Evolutionary conservation across 2,113 vertebrate species (phyloP).

Genomic region (Silurus asotus): DNA sequence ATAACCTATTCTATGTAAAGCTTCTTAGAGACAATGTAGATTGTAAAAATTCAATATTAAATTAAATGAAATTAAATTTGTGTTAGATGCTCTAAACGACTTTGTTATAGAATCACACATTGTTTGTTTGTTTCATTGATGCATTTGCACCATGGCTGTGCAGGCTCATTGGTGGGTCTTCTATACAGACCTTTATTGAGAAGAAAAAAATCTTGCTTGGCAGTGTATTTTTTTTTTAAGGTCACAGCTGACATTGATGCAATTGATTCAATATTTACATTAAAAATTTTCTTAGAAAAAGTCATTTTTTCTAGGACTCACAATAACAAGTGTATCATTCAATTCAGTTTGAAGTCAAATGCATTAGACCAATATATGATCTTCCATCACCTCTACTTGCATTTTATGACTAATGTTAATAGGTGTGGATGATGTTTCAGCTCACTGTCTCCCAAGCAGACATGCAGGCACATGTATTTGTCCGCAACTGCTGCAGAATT

Average conservation of each 20-base stretch:
- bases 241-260: neutral
- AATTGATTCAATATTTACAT: neutral
- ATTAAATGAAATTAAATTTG: too few species aligned
- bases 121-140: neutral
- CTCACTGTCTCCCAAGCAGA: neutral
- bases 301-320: neutral
- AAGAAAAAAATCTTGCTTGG: neutral
- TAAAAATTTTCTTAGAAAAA: neutral
- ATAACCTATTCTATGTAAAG: too few species aligned
- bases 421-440: neutral
- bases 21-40: too few species aligned
- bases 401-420: neutral
- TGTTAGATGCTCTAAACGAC: neutral
- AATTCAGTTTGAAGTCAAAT: neutral
- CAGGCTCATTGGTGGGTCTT: neutral
- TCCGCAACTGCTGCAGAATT: neutral
- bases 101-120: neutral
- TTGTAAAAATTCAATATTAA: too few species aligned
- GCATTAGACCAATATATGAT: neutral
- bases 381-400: neutral
- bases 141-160: neutral
- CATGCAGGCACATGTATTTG: constrained; percentile 24
- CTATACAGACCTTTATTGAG: constrained; percentile 14
- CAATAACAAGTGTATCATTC: neutral
- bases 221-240: neutral